phyloP scores from a whole-genome alignment of 37 sponge, comb jelly and placozoan species.

The Beroe ovata region DNA sequence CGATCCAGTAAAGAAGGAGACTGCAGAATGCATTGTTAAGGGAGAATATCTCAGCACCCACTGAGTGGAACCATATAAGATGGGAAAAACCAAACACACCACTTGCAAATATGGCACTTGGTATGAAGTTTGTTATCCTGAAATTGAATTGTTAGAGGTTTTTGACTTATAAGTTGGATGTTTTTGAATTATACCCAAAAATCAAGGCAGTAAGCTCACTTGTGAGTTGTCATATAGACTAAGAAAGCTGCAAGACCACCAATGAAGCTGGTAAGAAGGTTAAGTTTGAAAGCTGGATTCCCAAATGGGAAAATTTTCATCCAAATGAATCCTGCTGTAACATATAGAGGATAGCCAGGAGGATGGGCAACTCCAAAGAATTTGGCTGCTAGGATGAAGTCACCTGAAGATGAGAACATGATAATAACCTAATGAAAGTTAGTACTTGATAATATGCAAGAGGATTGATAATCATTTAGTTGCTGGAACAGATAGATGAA shows the following conservation, averaged over 20 bases:
- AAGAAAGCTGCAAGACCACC: constrained; percentile 53
- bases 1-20: constrained; percentile 34
- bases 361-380: constrained; percentile 62
- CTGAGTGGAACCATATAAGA: constrained; percentile 65
- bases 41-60: constrained; percentile 61
- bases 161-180: not conserved
- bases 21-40: constrained; percentile 44
- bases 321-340: constrained; percentile 43
- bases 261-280: constrained; percentile 45
- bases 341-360: constrained; percentile 57
- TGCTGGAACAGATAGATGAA: too few relatives aligned
- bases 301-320: constrained; percentile 61
- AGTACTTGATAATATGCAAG: not conserved
- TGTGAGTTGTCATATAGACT: constrained; percentile 27
- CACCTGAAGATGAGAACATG: not conserved
- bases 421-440: not conserved
- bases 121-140: constrained; percentile 57
- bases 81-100: constrained; percentile 58
- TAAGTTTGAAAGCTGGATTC: constrained; percentile 50
- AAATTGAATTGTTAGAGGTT: not conserved
- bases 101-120: constrained; percentile 62
- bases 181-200: too few relatives aligned
- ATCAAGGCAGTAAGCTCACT: too few relatives aligned
- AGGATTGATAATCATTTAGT: too few relatives aligned
- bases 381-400: constrained; percentile 14